Evolutionary conservation across 2,888 invertebrate genomes (phyloP).

Genomic region (Peribatodes rhomboidaria): DNA sequence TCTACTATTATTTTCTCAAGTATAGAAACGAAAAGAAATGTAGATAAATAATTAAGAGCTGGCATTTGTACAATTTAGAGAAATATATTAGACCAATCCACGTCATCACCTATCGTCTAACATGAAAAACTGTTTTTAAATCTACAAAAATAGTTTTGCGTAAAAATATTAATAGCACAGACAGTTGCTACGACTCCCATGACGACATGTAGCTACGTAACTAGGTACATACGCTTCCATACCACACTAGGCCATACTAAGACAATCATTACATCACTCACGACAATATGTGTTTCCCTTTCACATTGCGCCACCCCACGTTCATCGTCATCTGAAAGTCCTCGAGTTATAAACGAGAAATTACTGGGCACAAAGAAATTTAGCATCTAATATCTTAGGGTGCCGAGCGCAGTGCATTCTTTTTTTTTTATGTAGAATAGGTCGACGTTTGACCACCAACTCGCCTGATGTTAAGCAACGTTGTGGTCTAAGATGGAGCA

Average conservation of each 20-base stretch:
- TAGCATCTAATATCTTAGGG: too few species aligned
- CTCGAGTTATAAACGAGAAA: too few species aligned
- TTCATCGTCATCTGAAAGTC: background rate
- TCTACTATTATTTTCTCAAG: too few species aligned
- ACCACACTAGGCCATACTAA: background rate
- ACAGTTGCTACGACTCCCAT: background rate
- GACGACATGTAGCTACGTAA: background rate
- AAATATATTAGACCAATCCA: background rate
- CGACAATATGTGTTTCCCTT: conserved; percentile 9
- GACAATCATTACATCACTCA: conserved; percentile 30
- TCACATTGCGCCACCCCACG: background rate
- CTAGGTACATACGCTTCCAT: background rate
- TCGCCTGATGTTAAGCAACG: too few species aligned
- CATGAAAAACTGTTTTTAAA: background rate
- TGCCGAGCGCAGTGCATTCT: too few species aligned
- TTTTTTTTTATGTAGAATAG: too few species aligned
- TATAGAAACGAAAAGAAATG: too few species aligned
- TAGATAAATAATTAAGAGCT: too few species aligned
- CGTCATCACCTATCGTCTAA: background rate
- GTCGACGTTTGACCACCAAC: too few species aligned
- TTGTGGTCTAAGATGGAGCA: too few species aligned
- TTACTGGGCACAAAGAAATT: too few species aligned
- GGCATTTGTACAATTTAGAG: too few species aligned
- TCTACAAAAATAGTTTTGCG: conserved; percentile 1
- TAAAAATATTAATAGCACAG: background rate